Evolutionary conservation across 2,888 invertebrate genomes (phyloP), one percentile per base, ranked within the genome.

Genomic region (Plebejus anna): DNA sequence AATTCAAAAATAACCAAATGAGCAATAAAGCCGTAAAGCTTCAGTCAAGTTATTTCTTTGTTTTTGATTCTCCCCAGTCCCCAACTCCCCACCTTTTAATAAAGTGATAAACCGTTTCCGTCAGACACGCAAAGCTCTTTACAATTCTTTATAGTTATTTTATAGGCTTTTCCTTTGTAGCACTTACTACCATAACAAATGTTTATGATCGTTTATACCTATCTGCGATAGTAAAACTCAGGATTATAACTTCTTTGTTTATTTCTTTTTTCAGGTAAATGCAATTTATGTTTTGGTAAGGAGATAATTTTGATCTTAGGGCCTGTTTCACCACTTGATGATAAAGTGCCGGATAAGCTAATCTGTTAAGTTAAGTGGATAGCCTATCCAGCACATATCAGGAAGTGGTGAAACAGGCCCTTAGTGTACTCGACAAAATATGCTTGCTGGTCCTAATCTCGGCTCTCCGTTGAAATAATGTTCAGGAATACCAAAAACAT

Each of bases 41-140:
- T 32, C 55, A 47, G 28, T 32, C 28, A 55, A 55, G 51, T 16
- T 51, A 51, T 51, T 22, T 73, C 28, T 55, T 32, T 28, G 51
- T 73, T 73, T 73, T 51, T 55, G 55, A 73, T 73, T 13, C 51
- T 32, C 32, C 66, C 66, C 28, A 28, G 61, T 11, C 73, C 73
- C 66, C 66, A 3, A 28, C 28, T 28, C 73, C 73, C 73, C 85
- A 87, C 86, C 87, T 86, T 88, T 90, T 89, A 90, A 89, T 90
- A 90, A 88, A 89, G 89, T 89, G 88, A 90, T 91, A 88, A 90
- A 90, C 87, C 83, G 85, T 82, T 87, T 85, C 84, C 83, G 80
- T 82, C 81, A 81, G 84, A 84, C 89, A 90, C 89, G 89, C 90
- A 87, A 90, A 87, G 84, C 79, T 85, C 85, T 89, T 89, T 87